Percentiles rank a stretch among this genome's conserved stretches.
These are phyloP conservation scores for Amphimallon solstitiale DNA, from an alignment of 2,888 invertebrate species.

Conservation along the genomic window DNA sequence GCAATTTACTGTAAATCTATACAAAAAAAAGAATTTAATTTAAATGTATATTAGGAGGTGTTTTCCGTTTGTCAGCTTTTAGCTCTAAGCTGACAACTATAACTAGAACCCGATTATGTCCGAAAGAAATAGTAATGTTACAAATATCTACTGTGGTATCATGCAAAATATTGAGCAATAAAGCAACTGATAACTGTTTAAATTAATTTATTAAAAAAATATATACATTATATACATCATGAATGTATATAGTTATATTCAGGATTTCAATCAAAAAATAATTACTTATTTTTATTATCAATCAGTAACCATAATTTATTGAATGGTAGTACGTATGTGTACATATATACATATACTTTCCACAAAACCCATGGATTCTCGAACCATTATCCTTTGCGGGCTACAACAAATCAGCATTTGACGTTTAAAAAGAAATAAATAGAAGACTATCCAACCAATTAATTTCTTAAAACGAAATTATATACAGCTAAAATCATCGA, in stretches of 20 bases:
- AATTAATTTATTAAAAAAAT: conserved; percentile 34
- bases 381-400: conserved; percentile 18
- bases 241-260: not conserved
- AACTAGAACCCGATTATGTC: too few species aligned
- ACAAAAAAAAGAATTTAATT: too few species aligned
- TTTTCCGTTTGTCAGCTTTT: too few species aligned
- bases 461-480: conserved; percentile 35
- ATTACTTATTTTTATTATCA: too few species aligned
- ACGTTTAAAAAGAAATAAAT: conserved; percentile 5
- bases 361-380: not conserved
- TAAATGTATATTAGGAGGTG: too few species aligned
- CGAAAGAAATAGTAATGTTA: too few species aligned
- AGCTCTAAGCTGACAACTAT: too few species aligned
- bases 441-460: conserved; percentile 30
- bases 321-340: too few species aligned
- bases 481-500: conserved; percentile 16
- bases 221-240: conserved; percentile 31
- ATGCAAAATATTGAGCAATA: not conserved
- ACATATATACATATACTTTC: too few species aligned
- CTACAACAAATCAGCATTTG: conserved; percentile 32
- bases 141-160: not conserved
- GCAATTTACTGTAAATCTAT: too few species aligned
- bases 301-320: too few species aligned
- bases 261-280: too few species aligned
- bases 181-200: not conserved